Conservation (phyloP, 92 coral and sea anemone genomes). For the Bergia puertoricense region DNA sequence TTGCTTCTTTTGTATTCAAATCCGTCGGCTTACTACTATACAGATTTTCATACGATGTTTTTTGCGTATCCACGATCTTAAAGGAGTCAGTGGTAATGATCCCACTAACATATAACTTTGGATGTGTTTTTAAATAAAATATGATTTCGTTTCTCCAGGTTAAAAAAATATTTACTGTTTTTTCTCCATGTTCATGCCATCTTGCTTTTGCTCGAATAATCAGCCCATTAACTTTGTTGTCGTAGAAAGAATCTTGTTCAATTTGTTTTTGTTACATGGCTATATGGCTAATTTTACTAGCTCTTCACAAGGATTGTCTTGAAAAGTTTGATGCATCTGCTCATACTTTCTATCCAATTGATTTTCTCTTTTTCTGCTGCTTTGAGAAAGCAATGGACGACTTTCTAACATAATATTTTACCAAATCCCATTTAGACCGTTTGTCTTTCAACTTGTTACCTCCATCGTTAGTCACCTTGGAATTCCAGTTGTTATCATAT, state of each 20-base stretch:
- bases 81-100: no score
- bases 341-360: neutral
- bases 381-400: slow-evolving; percentile 10
- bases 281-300: no score
- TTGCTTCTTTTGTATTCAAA: slow-evolving; percentile 5
- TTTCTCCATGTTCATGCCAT: slow-evolving; percentile 30
- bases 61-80: no score
- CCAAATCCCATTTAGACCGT: slow-evolving; percentile 31
- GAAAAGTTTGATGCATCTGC: neutral
- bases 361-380: slow-evolving; percentile 3
- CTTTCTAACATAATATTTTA: slow-evolving; percentile 19
- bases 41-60: slow-evolving; percentile 12
- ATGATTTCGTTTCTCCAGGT: slow-evolving; percentile 16
- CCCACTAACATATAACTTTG: no score
- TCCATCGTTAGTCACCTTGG: slow-evolving; percentile 27
- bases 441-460: neutral
- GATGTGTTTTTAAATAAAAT: no score
- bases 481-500: slow-evolving; percentile 1
- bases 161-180: neutral
- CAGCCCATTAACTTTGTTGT: neutral
- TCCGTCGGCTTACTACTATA: neutral
- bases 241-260: slow-evolving; percentile 9
- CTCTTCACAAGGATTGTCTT: slow-evolving; percentile 26
- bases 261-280: neutral
- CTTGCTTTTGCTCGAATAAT: no score